A percentile compares a stretch with the other conserved stretches of the same genome.
phyloP scores from a whole-genome alignment of 2,888 invertebrate species.

The Leptogaster cylindrica region DNA sequence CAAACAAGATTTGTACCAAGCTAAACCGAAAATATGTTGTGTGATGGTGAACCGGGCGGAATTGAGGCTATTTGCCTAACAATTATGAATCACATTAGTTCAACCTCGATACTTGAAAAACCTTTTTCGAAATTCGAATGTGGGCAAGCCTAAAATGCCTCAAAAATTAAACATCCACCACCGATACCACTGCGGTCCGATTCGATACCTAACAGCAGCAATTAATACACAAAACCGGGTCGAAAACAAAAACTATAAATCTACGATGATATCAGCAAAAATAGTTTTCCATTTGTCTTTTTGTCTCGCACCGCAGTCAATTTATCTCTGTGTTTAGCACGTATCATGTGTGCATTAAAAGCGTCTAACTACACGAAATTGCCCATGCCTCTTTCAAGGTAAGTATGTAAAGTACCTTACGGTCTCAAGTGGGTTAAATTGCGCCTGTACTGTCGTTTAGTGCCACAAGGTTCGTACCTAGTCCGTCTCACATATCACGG shows the following conservation, averaged over 20 bases:
- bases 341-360: background rate
- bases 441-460: background rate
- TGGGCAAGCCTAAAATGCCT: background rate
- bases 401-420: background rate
- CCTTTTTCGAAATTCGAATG: background rate
- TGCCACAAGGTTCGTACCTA: background rate
- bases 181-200: background rate
- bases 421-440: constrained; percentile 1
- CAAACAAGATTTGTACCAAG: no score
- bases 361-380: background rate
- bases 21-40: no score
- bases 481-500: constrained; percentile 1
- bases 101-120: no score
- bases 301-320: background rate
- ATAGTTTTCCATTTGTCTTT: constrained; percentile 7
- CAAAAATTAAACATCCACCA: background rate
- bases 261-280: constrained; percentile 7
- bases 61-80: no score
- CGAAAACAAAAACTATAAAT: constrained; percentile 1
- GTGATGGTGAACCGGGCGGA: no score
- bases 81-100: background rate
- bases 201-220: constrained; percentile 1
- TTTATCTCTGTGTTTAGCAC: background rate
- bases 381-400: background rate
- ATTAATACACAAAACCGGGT: constrained; percentile 7